Percentiles rank a stretch among this genome's conserved stretches.
These are phyloP conservation scores for pig (Sus scrofa) DNA, from an alignment of 2,113 vertebrate species.

Conservation along the genomic window T2T-Sscrofa CM000828.6:66336001-66336500, in stretches of 20 bases:
- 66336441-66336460: neutral
- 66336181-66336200: neutral
- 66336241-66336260: neutral
- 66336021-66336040: conserved; percentile 39
- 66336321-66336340: neutral
- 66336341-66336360: neutral
- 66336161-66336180: neutral
- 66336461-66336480: neutral
- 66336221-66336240: neutral
- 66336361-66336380: neutral
- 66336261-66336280: neutral
- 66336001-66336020: neutral
- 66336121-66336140: neutral
- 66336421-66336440: conserved; percentile 40
- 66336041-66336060: conserved; percentile 54
- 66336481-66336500: conserved; percentile 1
- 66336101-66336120: neutral
- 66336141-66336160: neutral
- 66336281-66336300: neutral
- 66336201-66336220: neutral
- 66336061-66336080: conserved; percentile 44
- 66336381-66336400: neutral
- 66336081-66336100: neutral
- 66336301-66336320: neutral
- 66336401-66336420: conserved; percentile 5